phyloP scores from a whole-genome alignment of 1,140 invertebrate species.

The Bombus haemorrhoidalis region DNA sequence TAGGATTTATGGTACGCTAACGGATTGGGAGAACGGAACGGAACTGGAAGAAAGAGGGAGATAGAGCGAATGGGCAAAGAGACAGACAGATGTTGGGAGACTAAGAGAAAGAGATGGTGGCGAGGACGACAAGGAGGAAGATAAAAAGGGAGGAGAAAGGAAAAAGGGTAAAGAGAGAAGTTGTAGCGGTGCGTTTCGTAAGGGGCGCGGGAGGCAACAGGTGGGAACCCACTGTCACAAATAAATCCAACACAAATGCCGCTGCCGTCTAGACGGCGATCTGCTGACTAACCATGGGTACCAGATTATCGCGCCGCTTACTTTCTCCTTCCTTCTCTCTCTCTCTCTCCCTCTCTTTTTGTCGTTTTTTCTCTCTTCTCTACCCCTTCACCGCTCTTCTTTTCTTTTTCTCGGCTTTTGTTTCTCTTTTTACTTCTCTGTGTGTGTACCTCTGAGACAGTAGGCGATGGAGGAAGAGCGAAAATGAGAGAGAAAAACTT shows the following conservation, averaged over 20 bases:
- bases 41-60: neutral
- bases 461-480: neutral
- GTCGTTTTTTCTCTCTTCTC: neutral
- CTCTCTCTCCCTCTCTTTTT: neutral
- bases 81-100: constrained; percentile 41
- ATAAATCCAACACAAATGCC: constrained; percentile 78
- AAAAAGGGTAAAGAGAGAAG: constrained; percentile 55
- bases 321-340: constrained; percentile 16
- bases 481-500: neutral
- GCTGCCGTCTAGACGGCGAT: constrained; percentile 73
- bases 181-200: constrained; percentile 68
- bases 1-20: constrained; percentile 55
- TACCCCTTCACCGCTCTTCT: neutral
- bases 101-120: constrained; percentile 23
- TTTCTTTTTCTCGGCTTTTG: constrained; percentile 6
- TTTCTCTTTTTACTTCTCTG: neutral
- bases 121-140: constrained; percentile 4
- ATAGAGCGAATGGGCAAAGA: constrained; percentile 41
- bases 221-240: constrained; percentile 78
- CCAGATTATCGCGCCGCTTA: constrained; percentile 44
- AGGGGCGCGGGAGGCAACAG: constrained; percentile 78
- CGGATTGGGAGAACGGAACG: constrained; percentile 40
- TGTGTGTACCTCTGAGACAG: neutral
- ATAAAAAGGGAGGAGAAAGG: constrained; percentile 48
- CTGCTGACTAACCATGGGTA: constrained; percentile 72